Conservation (phyloP, 2,113 vertebrate species). For the Ptyas mucosa region DNA sequence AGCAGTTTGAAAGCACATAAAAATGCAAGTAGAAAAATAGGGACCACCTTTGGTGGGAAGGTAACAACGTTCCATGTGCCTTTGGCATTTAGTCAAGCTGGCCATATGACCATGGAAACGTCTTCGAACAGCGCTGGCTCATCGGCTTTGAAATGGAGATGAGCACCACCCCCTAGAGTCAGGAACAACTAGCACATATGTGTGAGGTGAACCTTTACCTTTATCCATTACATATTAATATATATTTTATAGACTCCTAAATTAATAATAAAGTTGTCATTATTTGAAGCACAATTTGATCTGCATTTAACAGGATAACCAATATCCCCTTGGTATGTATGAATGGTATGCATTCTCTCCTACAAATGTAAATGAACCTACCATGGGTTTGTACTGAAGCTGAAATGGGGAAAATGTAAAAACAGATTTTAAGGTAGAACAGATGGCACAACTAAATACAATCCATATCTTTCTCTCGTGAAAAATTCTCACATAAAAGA, state of each 20-base stretch:
- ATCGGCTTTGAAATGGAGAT: too few species aligned
- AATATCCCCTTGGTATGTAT: neutral
- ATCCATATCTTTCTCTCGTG: neutral
- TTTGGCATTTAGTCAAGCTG: too few species aligned
- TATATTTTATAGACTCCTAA: neutral
- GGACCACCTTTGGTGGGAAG: too few species aligned
- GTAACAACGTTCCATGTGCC: too few species aligned
- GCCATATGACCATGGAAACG: too few species aligned
- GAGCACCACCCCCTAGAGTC: too few species aligned
- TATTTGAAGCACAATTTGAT: neutral
- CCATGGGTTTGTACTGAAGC: neutral
- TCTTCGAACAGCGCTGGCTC: too few species aligned
- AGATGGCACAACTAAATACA: neutral
- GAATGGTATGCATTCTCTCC: neutral
- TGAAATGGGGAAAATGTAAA: neutral
- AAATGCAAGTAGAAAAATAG: too few species aligned
- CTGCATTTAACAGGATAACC: neutral
- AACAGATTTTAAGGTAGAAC: neutral
- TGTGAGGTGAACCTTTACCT: too few species aligned
- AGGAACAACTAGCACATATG: too few species aligned
- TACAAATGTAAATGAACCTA: neutral
- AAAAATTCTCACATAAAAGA: neutral
- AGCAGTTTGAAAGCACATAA: too few species aligned
- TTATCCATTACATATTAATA: neutral
- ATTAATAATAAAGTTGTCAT: neutral